Evolutionary conservation across 2,888 invertebrate species (phyloP).

Genomic region (Halictus ligatus): DNA sequence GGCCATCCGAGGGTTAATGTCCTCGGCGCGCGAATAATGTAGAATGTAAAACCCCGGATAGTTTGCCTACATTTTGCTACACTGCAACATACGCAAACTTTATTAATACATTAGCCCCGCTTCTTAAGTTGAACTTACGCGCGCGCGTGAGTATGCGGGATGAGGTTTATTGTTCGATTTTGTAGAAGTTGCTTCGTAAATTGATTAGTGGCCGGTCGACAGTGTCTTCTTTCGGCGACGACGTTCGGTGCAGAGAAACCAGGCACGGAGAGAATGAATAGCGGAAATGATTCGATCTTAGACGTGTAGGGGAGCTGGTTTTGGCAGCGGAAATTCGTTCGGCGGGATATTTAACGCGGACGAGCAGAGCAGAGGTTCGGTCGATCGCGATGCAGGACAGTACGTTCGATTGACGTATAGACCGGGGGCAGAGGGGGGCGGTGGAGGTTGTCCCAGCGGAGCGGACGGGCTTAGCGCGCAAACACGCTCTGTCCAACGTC

Average conservation of each 20-base stretch:
- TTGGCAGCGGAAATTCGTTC: background rate
- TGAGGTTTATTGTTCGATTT: background rate
- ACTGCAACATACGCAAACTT: background rate
- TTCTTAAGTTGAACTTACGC: background rate
- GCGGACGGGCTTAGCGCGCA: constrained; percentile 70
- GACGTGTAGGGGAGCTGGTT: background rate
- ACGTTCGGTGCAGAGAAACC: background rate
- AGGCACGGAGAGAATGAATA: background rate
- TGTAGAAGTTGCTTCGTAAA: background rate
- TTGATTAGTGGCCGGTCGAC: background rate
- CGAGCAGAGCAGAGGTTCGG: background rate
- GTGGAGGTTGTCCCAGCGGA: constrained; percentile 66
- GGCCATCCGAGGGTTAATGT: background rate
- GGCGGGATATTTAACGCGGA: constrained; percentile 7
- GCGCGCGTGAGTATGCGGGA: background rate
- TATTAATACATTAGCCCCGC: background rate
- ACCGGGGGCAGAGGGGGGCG: constrained; percentile 25
- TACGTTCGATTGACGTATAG: constrained; percentile 58
- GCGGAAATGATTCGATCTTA: background rate
- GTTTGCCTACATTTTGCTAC: background rate
- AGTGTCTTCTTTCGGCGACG: background rate
- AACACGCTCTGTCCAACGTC: constrained; percentile 69
- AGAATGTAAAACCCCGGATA: background rate
- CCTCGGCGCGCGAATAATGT: background rate
- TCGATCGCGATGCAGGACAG: constrained; percentile 19